Evolutionary conservation across 2,888 invertebrate species (phyloP).

Genomic region (Petrolisthes cinctipes): DNA sequence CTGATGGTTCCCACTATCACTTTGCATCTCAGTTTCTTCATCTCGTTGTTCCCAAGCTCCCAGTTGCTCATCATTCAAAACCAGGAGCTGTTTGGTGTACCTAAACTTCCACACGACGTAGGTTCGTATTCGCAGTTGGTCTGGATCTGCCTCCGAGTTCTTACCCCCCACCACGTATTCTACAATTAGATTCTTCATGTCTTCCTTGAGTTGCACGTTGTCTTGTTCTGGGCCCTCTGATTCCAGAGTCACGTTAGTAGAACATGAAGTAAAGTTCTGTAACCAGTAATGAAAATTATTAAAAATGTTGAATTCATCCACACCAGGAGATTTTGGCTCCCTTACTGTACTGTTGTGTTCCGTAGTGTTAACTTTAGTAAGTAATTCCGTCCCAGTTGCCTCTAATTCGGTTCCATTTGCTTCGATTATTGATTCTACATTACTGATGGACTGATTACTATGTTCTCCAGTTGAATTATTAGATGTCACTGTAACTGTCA

Average conservation of each 20-base stretch:
- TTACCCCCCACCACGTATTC: slow-evolving; percentile 22
- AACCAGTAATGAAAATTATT: slow-evolving; percentile 14
- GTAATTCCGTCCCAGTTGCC: too few species aligned
- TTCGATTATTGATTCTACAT: too few species aligned
- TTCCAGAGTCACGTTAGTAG: background rate
- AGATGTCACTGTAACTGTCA: too few species aligned
- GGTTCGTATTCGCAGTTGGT: slow-evolving; percentile 29
- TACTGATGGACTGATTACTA: too few species aligned
- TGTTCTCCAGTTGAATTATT: too few species aligned
- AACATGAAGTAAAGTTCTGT: slow-evolving; percentile 4
- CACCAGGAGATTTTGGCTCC: background rate
- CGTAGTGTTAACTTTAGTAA: too few species aligned
- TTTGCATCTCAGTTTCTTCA: background rate
- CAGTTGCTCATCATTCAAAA: background rate
- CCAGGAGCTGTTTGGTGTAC: background rate
- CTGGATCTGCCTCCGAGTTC: slow-evolving; percentile 26
- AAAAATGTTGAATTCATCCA: background rate
- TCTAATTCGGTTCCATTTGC: too few species aligned
- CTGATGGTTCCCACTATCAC: background rate
- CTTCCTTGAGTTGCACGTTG: slow-evolving; percentile 14
- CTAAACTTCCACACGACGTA: background rate
- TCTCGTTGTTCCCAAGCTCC: background rate
- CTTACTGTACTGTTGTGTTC: too few species aligned
- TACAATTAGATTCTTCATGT: slow-evolving; percentile 16
- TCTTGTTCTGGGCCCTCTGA: slow-evolving; percentile 28